A percentile compares a stretch with the other conserved stretches of the same genome.
Evolutionary conservation across 2,888 invertebrate species (phyloP).

Genomic region (Pycnomerus fuliginosus): DNA sequence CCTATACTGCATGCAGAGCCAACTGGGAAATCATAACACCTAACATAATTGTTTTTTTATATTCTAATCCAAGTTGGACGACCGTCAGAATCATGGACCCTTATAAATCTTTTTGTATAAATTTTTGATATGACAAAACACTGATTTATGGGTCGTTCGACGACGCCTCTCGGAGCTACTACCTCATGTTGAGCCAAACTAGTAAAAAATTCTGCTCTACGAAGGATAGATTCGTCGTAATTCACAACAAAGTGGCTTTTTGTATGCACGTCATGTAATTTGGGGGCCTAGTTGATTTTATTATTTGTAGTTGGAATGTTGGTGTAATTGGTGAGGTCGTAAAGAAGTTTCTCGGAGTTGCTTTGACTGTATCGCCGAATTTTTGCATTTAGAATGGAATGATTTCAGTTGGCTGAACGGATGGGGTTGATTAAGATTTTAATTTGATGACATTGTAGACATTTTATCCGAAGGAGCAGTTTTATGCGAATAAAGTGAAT

Average conservation of each 20-base stretch:
- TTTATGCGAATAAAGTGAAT: conserved; percentile 31
- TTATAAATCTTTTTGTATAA: conserved; percentile 31
- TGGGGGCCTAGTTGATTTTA: conserved; percentile 6
- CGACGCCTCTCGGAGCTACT: conserved; percentile 15
- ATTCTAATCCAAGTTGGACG: conserved; percentile 31
- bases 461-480: conserved; percentile 23
- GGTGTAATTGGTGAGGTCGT: conserved; percentile 16
- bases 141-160: conserved; percentile 27
- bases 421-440: conserved; percentile 22
- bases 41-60: conserved; percentile 42
- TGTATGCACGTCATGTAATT: too few relatives aligned
- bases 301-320: conserved; percentile 6
- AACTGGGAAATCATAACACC: conserved; percentile 46
- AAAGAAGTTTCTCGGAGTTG: conserved; percentile 15
- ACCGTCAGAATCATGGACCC: conserved; percentile 29
- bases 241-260: too few relatives aligned
- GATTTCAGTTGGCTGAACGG: conserved; percentile 12
- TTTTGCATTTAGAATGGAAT: conserved; percentile 14
- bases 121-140: conserved; percentile 28
- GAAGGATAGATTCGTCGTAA: too few relatives aligned
- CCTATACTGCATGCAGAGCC: conserved; percentile 36
- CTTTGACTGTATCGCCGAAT: conserved; percentile 8
- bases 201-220: too few relatives aligned
- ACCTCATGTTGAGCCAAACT: conserved; percentile 7
- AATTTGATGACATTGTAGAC: conserved; percentile 23